These are phyloP conservation scores for Deroptyus accipitrinus DNA, from an alignment of 2,113 vertebrate species.

Conservation along the genomic window DNA sequence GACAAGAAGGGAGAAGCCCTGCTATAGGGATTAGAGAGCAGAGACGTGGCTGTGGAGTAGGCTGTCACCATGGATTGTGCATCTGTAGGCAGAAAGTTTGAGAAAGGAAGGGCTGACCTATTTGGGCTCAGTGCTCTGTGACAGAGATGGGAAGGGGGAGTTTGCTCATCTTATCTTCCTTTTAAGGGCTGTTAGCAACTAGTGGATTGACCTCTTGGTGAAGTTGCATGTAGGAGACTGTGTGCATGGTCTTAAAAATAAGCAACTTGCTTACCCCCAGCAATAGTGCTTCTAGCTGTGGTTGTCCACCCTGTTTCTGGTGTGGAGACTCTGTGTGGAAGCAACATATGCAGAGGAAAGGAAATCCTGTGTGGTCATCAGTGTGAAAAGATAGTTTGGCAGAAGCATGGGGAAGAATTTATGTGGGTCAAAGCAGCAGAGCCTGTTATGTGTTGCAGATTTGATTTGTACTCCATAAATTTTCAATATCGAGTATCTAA, in stretches of 20 bases:
- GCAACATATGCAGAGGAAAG: background rate
- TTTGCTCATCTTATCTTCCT: background rate
- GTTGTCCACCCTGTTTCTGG: background rate
- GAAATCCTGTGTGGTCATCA: background rate
- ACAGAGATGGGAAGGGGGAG: background rate
- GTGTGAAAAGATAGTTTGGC: background rate
- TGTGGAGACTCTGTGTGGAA: background rate
- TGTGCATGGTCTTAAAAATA: background rate
- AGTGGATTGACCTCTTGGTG: background rate
- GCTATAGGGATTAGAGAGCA: background rate
- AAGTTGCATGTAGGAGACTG: background rate
- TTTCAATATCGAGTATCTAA: conserved; percentile 7
- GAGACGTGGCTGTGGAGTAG: background rate
- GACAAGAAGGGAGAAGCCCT: background rate
- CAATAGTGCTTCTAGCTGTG: background rate
- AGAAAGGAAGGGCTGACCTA: background rate
- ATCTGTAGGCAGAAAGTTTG: background rate
- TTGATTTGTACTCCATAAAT: background rate
- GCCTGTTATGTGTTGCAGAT: background rate
- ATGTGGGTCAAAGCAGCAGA: background rate
- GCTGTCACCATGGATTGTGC: background rate
- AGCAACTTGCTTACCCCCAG: background rate
- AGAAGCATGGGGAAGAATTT: background rate
- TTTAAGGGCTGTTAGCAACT: background rate
- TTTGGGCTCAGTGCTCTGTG: rapidly evolving